Percentiles rank a stretch among this genome's conserved stretches.
Conservation (phyloP, 2,888 invertebrate genomes). For the Osedax frankpressi region DNA sequence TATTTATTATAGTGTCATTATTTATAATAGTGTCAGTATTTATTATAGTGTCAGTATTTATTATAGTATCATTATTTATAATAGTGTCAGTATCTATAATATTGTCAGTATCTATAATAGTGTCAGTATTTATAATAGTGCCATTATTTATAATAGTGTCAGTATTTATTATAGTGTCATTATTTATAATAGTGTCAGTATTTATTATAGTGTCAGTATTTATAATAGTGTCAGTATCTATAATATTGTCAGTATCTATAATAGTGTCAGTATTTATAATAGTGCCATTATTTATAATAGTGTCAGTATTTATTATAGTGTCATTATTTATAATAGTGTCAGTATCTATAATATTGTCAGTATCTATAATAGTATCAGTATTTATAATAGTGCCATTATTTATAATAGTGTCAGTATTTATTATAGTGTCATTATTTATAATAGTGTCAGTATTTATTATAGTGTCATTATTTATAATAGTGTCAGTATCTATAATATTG, state of each 20-base stretch:
- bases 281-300: constrained; percentile 55
- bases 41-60: not conserved
- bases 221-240: not conserved
- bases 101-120: not conserved
- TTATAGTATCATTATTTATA: not conserved
- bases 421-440: constrained; percentile 53
- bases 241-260: not conserved
- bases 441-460: constrained; percentile 49
- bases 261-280: too few species aligned
- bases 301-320: constrained; percentile 45
- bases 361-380: constrained; percentile 53
- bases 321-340: not conserved
- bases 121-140: too few species aligned
- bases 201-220: constrained; percentile 52
- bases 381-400: not conserved
- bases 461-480: not conserved
- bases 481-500: not conserved
- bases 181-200: constrained; percentile 62
- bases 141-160: not conserved
- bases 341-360: constrained; percentile 39
- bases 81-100: not conserved
- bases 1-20: not conserved
- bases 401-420: not conserved
- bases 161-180: too few species aligned
- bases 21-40: not conserved